These are phyloP conservation scores for Chymomyza fuscimana DNA, from an alignment of 2,888 invertebrate species.

Conservation along the genomic window DNA sequence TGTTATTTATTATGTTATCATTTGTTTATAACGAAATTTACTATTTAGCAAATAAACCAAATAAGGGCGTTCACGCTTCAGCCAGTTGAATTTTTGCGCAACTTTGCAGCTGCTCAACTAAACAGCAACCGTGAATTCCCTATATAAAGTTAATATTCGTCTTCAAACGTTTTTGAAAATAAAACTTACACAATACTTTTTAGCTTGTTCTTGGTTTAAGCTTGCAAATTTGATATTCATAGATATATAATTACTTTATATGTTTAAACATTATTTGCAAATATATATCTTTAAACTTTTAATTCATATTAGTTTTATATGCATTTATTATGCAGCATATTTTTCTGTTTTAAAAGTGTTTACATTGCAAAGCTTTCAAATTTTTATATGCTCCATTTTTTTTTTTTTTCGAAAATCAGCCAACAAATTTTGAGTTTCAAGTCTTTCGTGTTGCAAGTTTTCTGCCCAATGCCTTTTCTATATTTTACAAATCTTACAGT, in stretches of 20 bases:
- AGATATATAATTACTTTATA: slow-evolving; percentile 30
- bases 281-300: neutral
- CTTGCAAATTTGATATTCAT: slow-evolving; percentile 41
- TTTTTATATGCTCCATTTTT: slow-evolving; percentile 2
- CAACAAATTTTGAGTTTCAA: slow-evolving; percentile 61
- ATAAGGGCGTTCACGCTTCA: too few species aligned
- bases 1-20: too few species aligned
- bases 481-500: slow-evolving; percentile 13
- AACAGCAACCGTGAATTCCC: too few species aligned
- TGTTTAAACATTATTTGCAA: slow-evolving; percentile 6
- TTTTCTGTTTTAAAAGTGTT: slow-evolving; percentile 17
- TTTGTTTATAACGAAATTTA: too few species aligned
- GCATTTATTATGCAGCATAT: neutral
- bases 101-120: too few species aligned
- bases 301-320: neutral
- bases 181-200: slow-evolving; percentile 12
- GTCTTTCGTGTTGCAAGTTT: slow-evolving; percentile 64
- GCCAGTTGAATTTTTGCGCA: too few species aligned
- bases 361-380: slow-evolving; percentile 42
- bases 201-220: slow-evolving; percentile 41
- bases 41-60: too few species aligned
- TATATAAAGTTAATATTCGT: neutral
- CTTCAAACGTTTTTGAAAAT: neutral
- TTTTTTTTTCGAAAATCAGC: slow-evolving; percentile 45
- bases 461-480: neutral